Percentiles rank a stretch among this genome's conserved stretches.
These are phyloP conservation scores for Ips nitidus DNA, from an alignment of 1,140 invertebrate genomes.

Conservation along the genomic window DNA sequence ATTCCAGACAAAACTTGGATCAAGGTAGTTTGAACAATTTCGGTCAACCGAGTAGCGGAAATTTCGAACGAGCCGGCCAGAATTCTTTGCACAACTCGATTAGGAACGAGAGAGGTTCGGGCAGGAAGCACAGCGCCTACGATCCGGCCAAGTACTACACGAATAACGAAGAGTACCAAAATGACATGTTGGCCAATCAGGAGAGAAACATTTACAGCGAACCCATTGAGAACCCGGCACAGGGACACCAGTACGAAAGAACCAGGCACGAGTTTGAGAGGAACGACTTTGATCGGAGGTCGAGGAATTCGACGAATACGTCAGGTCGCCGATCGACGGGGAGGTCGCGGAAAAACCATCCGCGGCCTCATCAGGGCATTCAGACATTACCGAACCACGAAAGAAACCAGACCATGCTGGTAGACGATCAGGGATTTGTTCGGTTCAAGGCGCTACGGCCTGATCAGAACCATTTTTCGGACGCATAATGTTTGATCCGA, in stretches of 20 bases:
- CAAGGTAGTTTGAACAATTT: constrained; percentile 45
- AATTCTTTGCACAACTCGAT: constrained; percentile 40
- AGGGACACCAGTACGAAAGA: constrained; percentile 45
- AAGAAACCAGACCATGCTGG: constrained; percentile 63
- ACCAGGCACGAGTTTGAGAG: constrained; percentile 57
- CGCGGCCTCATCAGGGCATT: constrained; percentile 46
- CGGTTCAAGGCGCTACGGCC: constrained; percentile 64
- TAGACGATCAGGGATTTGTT: constrained; percentile 83
- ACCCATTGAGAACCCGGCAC: constrained; percentile 44
- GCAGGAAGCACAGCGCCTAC: constrained; percentile 53
- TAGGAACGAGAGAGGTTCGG: constrained; percentile 40
- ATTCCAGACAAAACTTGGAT: constrained; percentile 43
- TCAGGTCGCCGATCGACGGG: constrained; percentile 48
- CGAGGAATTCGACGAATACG: constrained; percentile 48
- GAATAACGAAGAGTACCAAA: constrained; percentile 50
- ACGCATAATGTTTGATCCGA: constrained; percentile 46
- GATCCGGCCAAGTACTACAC: constrained; percentile 57
- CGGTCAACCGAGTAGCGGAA: constrained; percentile 41
- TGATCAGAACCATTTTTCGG: constrained; percentile 48
- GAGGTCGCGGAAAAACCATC: constrained; percentile 43
- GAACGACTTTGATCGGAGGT: constrained; percentile 54
- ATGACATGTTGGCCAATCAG: constrained; percentile 50
- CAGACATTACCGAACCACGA: constrained; percentile 51
- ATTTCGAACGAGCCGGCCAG: constrained; percentile 44
- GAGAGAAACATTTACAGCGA: constrained; percentile 49